A percentile compares a stretch with the other conserved stretches of the same genome.
phyloP scores from a whole-genome alignment of 2,113 vertebrate genomes.

The Cricetomys ansorgei region DNA sequence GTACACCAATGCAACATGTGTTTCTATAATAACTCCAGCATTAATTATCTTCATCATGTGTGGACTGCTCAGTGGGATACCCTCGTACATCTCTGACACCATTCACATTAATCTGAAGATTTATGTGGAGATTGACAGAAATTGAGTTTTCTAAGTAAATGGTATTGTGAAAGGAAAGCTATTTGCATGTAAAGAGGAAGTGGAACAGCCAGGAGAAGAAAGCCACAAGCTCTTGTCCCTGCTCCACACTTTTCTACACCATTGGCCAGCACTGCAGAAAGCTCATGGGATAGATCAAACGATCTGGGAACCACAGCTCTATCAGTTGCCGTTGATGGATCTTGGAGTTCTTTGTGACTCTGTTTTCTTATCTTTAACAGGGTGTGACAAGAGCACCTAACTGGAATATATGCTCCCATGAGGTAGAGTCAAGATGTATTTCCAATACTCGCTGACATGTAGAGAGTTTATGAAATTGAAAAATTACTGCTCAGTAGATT shows the following conservation, averaged over 20 bases:
- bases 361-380: neutral
- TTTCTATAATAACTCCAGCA: neutral
- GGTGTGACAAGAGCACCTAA: neutral
- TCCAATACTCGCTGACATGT: no score
- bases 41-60: no score
- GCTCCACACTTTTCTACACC: accelerated
- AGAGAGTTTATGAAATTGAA: neutral
- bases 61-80: neutral
- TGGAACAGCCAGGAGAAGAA: neutral
- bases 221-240: neutral
- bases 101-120: neutral
- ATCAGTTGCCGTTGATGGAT: neutral
- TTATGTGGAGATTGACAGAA: neutral
- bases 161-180: neutral
- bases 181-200: neutral
- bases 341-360: neutral
- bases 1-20: no score
- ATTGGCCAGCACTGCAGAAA: neutral
- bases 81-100: no score
- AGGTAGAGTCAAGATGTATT: neutral
- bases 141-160: neutral
- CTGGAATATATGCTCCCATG: no score
- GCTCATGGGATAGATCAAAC: neutral
- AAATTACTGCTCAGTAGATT: neutral
- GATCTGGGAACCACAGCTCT: neutral